phyloP scores from a whole-genome alignment of 2,888 invertebrate genomes.

The Lamellibrachia satsuma region DNA sequence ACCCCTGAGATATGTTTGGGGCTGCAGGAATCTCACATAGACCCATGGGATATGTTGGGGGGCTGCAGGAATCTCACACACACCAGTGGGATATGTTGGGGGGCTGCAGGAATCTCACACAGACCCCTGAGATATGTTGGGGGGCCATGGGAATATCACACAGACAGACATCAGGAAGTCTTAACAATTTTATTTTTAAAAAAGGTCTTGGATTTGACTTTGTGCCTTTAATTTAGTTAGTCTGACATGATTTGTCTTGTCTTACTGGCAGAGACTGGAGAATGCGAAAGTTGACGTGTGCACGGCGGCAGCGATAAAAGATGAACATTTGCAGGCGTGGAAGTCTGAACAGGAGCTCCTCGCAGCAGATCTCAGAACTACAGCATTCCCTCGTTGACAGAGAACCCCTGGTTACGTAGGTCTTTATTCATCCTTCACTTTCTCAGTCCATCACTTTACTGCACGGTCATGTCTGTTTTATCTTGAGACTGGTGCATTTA shows the following conservation, averaged over 20 bases:
- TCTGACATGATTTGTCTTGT: not conserved
- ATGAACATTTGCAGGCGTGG: constrained; percentile 46
- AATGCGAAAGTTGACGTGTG: constrained; percentile 46
- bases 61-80: too few species aligned
- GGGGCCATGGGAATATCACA: too few species aligned
- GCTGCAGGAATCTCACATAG: too few species aligned
- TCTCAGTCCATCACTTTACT: not conserved
- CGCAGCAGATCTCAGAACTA: constrained; percentile 43
- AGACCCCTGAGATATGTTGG: too few species aligned
- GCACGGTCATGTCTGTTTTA: not conserved
- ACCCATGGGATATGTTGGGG: too few species aligned
- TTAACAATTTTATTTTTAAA: too few species aligned
- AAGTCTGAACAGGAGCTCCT: constrained; percentile 48
- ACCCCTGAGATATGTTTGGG: too few species aligned
- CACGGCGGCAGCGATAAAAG: constrained; percentile 45
- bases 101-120: too few species aligned
- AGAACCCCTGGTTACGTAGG: constrained; percentile 54
- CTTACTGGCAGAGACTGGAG: constrained; percentile 47
- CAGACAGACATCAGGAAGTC: too few species aligned
- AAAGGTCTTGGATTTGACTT: too few species aligned
- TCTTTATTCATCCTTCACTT: not conserved
- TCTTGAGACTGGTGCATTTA: not conserved
- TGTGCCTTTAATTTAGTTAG: too few species aligned
- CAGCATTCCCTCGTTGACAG: constrained; percentile 51
- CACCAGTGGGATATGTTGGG: too few species aligned